These are phyloP conservation scores for Philereme transversata DNA, from an alignment of 2,888 invertebrate species.

Conservation along the genomic window DNA sequence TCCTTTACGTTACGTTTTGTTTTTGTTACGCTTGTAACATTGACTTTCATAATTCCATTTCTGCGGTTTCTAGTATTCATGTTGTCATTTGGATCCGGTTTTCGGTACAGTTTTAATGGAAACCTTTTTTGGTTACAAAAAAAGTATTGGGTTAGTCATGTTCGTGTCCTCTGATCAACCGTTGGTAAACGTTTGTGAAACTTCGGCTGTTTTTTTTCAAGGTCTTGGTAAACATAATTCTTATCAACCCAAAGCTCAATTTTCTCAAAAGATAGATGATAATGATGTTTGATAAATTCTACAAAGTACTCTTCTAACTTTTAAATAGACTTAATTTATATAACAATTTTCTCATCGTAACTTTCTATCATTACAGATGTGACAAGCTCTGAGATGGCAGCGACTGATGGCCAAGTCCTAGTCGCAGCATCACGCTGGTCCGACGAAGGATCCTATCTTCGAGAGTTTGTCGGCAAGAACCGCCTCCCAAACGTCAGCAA, in stretches of 20 bases:
- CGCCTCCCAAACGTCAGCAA: constrained; percentile 93
- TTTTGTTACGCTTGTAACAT: constrained; percentile 26
- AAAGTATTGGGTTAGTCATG: background rate
- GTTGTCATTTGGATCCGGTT: constrained; percentile 17
- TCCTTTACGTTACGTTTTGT: constrained; percentile 8
- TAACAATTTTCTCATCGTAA: background rate
- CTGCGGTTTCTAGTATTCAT: constrained; percentile 24
- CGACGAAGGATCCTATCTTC: constrained; percentile 89
- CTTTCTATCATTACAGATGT: constrained; percentile 79
- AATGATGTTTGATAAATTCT: no score
- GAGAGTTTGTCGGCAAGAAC: constrained; percentile 89
- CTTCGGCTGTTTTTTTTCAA: no score
- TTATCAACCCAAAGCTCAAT: no score
- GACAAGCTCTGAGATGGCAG: constrained; percentile 88
- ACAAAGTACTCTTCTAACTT: background rate
- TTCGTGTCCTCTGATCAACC: no score
- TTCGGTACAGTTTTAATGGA: constrained; percentile 21
- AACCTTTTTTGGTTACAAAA: background rate
- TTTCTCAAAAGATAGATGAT: no score
- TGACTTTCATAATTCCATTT: constrained; percentile 29
- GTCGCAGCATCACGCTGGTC: constrained; percentile 92
- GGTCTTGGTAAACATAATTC: no score
- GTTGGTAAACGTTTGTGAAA: no score
- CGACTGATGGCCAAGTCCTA: constrained; percentile 95
- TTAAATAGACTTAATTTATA: background rate